These are phyloP conservation scores for Altica lythri DNA, from an alignment of 2,888 invertebrate genomes.

Conservation along the genomic window DNA sequence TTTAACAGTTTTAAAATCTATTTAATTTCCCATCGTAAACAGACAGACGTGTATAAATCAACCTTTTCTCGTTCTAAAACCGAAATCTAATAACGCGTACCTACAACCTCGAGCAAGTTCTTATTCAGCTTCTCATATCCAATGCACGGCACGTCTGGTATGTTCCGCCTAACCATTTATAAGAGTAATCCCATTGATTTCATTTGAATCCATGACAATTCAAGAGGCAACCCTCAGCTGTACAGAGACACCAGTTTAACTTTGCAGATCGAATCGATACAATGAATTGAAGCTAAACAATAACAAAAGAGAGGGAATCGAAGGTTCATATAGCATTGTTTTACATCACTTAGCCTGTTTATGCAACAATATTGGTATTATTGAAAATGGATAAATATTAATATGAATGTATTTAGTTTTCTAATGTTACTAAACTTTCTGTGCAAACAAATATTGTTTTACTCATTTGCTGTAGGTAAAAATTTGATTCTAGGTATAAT, in stretches of 20 bases:
- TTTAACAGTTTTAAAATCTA: too few species aligned
- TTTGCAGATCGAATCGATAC: constrained; percentile 20
- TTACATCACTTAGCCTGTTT: constrained; percentile 39
- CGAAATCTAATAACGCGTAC: too few species aligned
- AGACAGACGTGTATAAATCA: too few species aligned
- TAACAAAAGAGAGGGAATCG: constrained; percentile 37
- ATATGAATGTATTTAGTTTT: too few species aligned
- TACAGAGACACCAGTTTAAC: constrained; percentile 15
- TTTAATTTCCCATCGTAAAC: too few species aligned
- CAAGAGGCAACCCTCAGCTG: constrained; percentile 34
- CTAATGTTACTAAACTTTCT: too few species aligned
- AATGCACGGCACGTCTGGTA: constrained; percentile 12
- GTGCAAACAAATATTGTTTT: too few species aligned
- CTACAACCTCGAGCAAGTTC: too few species aligned
- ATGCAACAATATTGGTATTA: constrained; percentile 28
- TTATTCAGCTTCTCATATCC: constrained; percentile 8
- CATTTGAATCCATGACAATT: constrained; percentile 40
- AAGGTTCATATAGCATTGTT: constrained; percentile 38
- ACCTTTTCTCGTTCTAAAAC: too few species aligned
- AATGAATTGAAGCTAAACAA: constrained; percentile 34
- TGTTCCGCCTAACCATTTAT: constrained; percentile 20
- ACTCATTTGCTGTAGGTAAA: too few species aligned
- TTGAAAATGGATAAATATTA: too few species aligned
- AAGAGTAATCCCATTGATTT: constrained; percentile 41
- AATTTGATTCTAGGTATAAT: too few species aligned